Conservation (phyloP, 2,113 vertebrate genomes). For the Pristiophorus japonicus region DNA sequence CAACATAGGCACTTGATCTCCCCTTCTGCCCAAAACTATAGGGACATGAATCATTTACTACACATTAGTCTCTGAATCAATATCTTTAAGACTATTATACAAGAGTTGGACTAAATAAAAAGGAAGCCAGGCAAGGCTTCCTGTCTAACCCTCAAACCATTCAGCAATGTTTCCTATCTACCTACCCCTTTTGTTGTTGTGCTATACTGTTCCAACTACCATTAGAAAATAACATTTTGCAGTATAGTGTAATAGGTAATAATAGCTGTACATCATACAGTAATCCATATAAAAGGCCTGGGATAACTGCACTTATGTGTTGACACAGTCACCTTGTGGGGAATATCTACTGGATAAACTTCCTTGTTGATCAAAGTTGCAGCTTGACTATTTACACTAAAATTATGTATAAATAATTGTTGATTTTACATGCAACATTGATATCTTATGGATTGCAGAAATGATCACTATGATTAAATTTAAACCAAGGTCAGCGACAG, state of each 20-base stretch:
- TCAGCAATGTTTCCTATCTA: conserved; percentile 1
- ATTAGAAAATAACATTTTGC: conserved; percentile 4
- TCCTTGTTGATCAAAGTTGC: conserved; percentile 16
- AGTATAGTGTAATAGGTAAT: conserved; percentile 8
- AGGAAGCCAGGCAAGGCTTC: neutral
- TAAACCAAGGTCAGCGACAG: neutral
- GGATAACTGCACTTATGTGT: conserved; percentile 25
- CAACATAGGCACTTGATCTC: conserved; percentile 32
- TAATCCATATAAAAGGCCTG: neutral
- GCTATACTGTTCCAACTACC: neutral
- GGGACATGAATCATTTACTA: neutral
- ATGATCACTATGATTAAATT: neutral
- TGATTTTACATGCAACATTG: conserved; percentile 24
- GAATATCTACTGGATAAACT: conserved; percentile 15
- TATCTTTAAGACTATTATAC: neutral
- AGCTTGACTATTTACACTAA: conserved; percentile 19
- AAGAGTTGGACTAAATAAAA: conserved; percentile 18
- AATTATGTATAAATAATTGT: conserved; percentile 3
- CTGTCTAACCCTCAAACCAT: neutral
- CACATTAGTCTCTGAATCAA: neutral
- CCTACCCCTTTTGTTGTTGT: neutral
- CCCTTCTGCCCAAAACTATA: conserved; percentile 20
- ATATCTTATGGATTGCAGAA: neutral
- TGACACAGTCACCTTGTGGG: conserved; percentile 32
- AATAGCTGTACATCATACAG: neutral